phyloP scores from a whole-genome alignment of 2,797 vertebrate species.

The Pelodytes ibericus region DNA sequence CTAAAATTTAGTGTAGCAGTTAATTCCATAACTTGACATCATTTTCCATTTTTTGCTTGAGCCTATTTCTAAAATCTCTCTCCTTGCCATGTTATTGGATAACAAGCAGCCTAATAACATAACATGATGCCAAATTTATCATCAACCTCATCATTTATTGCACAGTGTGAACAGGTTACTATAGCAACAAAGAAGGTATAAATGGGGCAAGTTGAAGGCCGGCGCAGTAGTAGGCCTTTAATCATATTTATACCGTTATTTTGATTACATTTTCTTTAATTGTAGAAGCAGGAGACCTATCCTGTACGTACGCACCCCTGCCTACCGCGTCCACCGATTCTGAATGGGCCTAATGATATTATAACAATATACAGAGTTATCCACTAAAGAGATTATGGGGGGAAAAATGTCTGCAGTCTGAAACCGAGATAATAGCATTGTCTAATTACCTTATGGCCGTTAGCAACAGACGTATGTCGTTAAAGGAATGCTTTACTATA shows the following conservation, averaged over 20 bases:
- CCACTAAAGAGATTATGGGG: conserved; percentile 42
- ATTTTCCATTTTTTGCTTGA: not conserved
- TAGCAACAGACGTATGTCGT: conserved; percentile 19
- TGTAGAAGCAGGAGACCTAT: conserved; percentile 18
- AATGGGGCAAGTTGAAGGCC: not conserved
- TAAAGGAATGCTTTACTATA: not conserved
- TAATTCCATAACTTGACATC: not conserved
- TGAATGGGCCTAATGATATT: conserved; percentile 35
- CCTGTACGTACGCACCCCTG: not conserved
- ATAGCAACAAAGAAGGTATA: conserved; percentile 15
- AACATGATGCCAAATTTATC: not conserved
- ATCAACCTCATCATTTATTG: conserved; percentile 23
- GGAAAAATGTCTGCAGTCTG: conserved; percentile 40
- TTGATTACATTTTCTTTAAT: conserved; percentile 34
- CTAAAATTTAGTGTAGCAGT: not conserved
- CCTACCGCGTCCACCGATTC: too few relatives aligned
- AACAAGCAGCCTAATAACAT: not conserved
- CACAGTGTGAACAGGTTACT: conserved; percentile 11
- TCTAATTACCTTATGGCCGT: conserved; percentile 44
- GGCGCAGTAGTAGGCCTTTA: not conserved
- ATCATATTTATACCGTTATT: conserved; percentile 42
- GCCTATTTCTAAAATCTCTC: conserved; percentile 18
- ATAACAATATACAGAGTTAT: conserved; percentile 53
- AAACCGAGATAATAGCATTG: conserved; percentile 50
- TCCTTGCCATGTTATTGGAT: conserved; percentile 19